Base-by-base conservation (phyloP, 2,113 vertebrate species). In the Trichomycterus rosablanca region DNA sequence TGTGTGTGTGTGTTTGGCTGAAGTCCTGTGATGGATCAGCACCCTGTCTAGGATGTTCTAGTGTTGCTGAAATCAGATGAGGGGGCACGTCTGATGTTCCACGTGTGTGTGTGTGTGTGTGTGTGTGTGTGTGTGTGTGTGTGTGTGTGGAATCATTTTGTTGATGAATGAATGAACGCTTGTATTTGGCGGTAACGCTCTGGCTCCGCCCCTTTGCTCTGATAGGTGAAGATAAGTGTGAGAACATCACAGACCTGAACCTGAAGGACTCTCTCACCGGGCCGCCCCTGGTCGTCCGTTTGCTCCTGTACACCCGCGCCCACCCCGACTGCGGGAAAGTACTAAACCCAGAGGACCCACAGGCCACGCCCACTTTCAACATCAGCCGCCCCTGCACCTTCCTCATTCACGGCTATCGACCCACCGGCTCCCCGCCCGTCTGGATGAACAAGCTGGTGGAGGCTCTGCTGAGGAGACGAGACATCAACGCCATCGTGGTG, bases 401-500 rank as follows among this genome's bases (percentile, higher is more conserved):
- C 71, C 32, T 98, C 54, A 81, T 96, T 58, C 96, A 98, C 16
- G 96, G 96, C 15, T 98, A 85, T 63, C 88, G 96, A 72, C 91
- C 88, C 34, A 84, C 86, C 0, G 95, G 96, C 0, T 87, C 91
- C 8, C 71, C 84, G 0, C 96, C 96, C 0, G 2, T 10, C 0
- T 99, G 96, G 96, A 14, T 94, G 4, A 0, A 16, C 0, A 1
- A 45, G 0, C 66, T 92, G 15, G 72, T 66, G 0, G 1, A 72
- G 28, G 22, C 65, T 70, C 72, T 96, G 14, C 72, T 95, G 68
- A 35, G 7, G 23, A 69, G 77, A n/a, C 68, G 74, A 0, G 89
- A 97, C 54, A 32, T 84, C 2, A 99, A 97, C 60, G 26, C 89
- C 37, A 81, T 99, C 48, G 63, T 93, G 15, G 92, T 98, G 35